A percentile compares a stretch with the other conserved stretches of the same genome.
Evolutionary conservation across 1,140 invertebrate species (phyloP).

Genomic region (Lethocerus indicus): DNA sequence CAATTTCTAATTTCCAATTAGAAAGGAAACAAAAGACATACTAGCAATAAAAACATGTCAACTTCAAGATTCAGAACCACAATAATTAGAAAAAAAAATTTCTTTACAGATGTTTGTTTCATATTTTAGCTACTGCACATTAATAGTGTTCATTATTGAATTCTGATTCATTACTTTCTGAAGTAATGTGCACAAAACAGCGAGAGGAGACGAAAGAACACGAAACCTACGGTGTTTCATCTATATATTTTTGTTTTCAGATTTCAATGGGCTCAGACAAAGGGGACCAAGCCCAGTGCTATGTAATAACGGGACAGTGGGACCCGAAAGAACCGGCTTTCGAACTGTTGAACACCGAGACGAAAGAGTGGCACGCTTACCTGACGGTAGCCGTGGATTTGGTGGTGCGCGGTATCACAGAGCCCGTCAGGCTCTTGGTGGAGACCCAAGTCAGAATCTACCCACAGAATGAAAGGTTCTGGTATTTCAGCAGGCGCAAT

Average conservation of each 20-base stretch:
- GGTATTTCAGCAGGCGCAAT: slow-evolving; percentile 69
- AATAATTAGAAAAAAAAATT: no score
- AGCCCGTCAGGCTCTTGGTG: slow-evolving; percentile 84
- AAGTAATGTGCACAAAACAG: no score
- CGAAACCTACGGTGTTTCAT: no score
- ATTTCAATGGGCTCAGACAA: slow-evolving; percentile 28
- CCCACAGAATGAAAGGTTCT: slow-evolving; percentile 69
- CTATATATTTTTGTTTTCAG: slow-evolving; percentile 24
- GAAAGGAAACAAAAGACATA: no score
- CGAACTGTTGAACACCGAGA: slow-evolving; percentile 64
- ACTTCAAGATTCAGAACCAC: no score
- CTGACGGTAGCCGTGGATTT: slow-evolving; percentile 95
- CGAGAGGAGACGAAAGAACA: no score
- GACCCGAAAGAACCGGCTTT: slow-evolving; percentile 72
- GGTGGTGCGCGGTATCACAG: slow-evolving; percentile 80
- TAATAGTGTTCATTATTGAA: no score
- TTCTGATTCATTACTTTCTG: no score
- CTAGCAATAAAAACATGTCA: no score
- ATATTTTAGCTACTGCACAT: no score
- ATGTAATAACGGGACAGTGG: slow-evolving; percentile 62
- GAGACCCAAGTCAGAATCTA: slow-evolving; percentile 47
- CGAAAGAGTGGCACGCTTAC: slow-evolving; percentile 55
- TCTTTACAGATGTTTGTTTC: no score
- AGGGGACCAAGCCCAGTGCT: slow-evolving; percentile 30
- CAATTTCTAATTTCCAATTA: no score